These are phyloP conservation scores for Platycheirus albimanus DNA, from an alignment of 2,888 invertebrate species.

Conservation along the genomic window DNA sequence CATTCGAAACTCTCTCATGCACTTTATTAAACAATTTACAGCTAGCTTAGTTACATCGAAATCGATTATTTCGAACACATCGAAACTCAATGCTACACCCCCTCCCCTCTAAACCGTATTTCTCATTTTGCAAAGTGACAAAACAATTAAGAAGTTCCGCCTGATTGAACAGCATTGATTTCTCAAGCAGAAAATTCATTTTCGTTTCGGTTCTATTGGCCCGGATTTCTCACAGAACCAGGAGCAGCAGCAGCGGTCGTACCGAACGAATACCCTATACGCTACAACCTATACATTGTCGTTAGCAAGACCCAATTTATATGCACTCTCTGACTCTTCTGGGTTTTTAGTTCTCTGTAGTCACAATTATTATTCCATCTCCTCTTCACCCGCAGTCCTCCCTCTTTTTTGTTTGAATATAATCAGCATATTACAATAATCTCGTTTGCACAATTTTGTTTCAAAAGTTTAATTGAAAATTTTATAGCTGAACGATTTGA, in stretches of 20 bases:
- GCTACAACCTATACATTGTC: too few species aligned
- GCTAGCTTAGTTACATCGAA: neutral
- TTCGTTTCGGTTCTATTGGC: conserved; percentile 62
- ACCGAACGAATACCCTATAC: conserved; percentile 5
- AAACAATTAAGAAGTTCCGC: conserved; percentile 71
- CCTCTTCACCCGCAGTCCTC: too few species aligned
- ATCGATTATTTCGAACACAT: neutral
- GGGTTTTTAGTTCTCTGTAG: neutral
- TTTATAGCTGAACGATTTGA: conserved; percentile 73
- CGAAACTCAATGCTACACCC: neutral
- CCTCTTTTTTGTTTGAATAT: conserved; percentile 41
- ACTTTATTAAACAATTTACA: too few species aligned
- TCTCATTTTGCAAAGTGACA: conserved; percentile 57
- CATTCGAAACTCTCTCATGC: too few species aligned
- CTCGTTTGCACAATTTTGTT: conserved; percentile 72
- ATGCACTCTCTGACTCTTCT: conserved; percentile 37
- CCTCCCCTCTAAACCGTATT: neutral
- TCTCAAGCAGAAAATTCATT: conserved; percentile 68
- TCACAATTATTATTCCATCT: neutral
- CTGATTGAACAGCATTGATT: conserved; percentile 66
- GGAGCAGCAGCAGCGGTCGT: neutral
- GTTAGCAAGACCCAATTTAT: conserved; percentile 63
- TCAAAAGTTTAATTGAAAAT: conserved; percentile 73
- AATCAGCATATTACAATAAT: conserved; percentile 74
- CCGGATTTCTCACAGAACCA: conserved; percentile 25